These are phyloP conservation scores for Odontothrips loti DNA, from an alignment of 2,888 invertebrate species.

Conservation along the genomic window DNA sequence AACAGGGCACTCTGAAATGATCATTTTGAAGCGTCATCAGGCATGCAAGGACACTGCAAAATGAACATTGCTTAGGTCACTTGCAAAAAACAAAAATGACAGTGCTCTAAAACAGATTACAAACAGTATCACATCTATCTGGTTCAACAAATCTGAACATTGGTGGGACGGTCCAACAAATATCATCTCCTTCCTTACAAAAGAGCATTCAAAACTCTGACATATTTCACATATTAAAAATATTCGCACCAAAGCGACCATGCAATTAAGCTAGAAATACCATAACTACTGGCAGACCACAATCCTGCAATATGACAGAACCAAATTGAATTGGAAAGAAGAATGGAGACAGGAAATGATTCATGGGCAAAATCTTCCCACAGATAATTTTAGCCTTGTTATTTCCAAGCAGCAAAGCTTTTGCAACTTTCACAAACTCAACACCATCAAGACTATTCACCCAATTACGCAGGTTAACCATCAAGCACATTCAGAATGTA, in stretches of 20 bases:
- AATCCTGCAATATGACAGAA: background rate
- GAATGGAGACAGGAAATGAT: background rate
- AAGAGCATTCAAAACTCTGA: background rate
- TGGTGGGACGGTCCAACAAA: slow-evolving; percentile 24
- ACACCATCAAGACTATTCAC: background rate
- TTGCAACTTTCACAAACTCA: background rate
- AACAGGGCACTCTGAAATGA: background rate
- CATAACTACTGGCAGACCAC: background rate
- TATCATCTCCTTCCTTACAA: background rate
- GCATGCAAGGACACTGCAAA: background rate
- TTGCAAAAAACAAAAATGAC: background rate
- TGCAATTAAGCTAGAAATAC: background rate
- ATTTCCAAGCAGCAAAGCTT: background rate
- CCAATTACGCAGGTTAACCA: background rate
- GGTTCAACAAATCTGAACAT: slow-evolving; percentile 7
- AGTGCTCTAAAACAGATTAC: background rate
- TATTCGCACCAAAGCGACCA: background rate
- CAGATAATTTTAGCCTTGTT: background rate
- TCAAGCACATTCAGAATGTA: background rate
- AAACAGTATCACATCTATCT: slow-evolving; percentile 12
- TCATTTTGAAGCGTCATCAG: background rate
- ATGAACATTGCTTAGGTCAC: background rate
- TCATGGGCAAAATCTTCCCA: background rate
- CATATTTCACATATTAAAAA: slow-evolving; percentile 6
- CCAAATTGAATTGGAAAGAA: background rate